Base-by-base conservation (phyloP, 2,888 invertebrate species). In the Gastracanthus pulcherrimus region DNA sequence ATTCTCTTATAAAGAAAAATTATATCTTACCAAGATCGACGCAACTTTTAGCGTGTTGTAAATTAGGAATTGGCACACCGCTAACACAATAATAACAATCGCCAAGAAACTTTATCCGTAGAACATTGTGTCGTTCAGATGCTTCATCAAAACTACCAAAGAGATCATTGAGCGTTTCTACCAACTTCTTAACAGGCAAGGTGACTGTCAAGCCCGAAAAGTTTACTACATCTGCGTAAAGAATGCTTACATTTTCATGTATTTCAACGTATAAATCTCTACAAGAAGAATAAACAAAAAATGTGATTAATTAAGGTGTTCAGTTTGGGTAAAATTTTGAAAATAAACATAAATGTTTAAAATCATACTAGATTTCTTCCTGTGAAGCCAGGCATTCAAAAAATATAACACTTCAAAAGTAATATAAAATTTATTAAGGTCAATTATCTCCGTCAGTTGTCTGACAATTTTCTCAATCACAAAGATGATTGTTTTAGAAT, bases 11-110 rank as follows among this genome's bases (percentile, higher is more conserved):
- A n/a, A n/a, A n/a, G n/a, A n/a, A n/a, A n/a, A n/a, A n/a, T n/a
- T n/a, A n/a, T 48, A 7, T 55, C 60, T 84, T 86, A 90, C 90
- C 98, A 82, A 98, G 93, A 85, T 96, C 96, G 0, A 98, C 97
- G 90, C 97, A 97, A 90, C 97, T 97, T 89, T 96, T 96, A 0
- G 98, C 98, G 88, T 98, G 98, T 80, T 96, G 94, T 0, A 94
- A 93, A 83, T 94, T 96, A 0, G 96, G 95, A 67, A 95, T 94
- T 0, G 97, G 97, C 72, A 98, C 94, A 0, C 98, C 98, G 51
- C 97, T 96, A 2, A 98, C 97, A 88, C 98, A 97, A 90, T 98
- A 98, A 90, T 98, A 98, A 89, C 98, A 98, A 88, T 98, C 98
- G 0, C 98, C 98, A 82, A 98, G 93, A 88, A 98, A 97, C 90